A percentile compares a stretch with the other conserved stretches of the same genome.
Evolutionary conservation across 1,140 invertebrate species (phyloP).

Genomic region (Philotrypesis tridentata): DNA sequence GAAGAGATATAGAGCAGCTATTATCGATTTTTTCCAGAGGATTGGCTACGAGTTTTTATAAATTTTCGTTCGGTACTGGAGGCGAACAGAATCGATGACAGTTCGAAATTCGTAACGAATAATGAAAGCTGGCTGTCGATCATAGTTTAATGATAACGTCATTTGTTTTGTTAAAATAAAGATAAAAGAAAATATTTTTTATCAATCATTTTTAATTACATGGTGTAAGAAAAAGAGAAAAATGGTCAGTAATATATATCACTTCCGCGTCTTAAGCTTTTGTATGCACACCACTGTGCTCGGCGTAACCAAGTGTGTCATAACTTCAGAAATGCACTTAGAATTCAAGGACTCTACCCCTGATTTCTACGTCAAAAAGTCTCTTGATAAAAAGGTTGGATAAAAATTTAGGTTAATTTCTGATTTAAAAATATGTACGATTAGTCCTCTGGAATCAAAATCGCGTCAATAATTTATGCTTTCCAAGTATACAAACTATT

Average conservation of each 20-base stretch:
- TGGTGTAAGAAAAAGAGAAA: background rate
- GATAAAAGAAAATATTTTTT: no score
- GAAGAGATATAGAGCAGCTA: background rate
- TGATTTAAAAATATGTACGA: background rate
- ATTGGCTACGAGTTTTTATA: no score
- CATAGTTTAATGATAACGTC: no score
- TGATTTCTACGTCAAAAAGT: background rate
- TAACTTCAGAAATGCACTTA: conserved; percentile 13
- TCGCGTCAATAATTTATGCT: no score
- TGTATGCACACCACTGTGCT: conserved; percentile 3
- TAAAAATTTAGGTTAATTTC: background rate
- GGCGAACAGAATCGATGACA: background rate
- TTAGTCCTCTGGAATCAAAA: background rate
- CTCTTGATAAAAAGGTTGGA: background rate
- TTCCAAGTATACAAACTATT: no score
- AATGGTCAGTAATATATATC: background rate
- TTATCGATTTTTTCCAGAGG: background rate
- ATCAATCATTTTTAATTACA: background rate
- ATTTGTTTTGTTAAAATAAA: no score
- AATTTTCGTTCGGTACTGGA: background rate
- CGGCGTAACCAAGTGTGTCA: conserved; percentile 13
- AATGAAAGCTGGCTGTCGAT: no score
- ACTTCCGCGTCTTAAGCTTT: conserved; percentile 13
- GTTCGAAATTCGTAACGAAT: no score
- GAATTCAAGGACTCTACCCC: conserved; percentile 6